These are phyloP conservation scores for Rhyacophila brunnea DNA, from an alignment of 1,140 invertebrate genomes.

Conservation along the genomic window DNA sequence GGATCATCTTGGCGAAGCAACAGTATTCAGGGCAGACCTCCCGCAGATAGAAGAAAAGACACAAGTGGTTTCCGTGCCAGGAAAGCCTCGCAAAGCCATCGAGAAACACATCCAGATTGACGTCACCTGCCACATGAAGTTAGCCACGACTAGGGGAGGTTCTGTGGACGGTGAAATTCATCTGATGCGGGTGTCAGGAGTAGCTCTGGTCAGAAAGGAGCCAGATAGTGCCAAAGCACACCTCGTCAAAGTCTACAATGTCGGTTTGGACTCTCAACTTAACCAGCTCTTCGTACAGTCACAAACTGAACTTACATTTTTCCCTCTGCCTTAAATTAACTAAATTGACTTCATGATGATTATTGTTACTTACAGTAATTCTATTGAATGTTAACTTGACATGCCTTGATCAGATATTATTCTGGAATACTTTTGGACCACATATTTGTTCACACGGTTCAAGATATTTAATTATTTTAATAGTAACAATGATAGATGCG, in stretches of 20 bases:
- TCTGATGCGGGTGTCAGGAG: slow-evolving; percentile 64
- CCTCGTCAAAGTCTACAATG: slow-evolving; percentile 60
- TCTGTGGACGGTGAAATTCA: slow-evolving; percentile 58
- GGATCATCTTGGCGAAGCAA: slow-evolving; percentile 60
- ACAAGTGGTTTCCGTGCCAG: slow-evolving; percentile 54
- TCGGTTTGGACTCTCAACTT: slow-evolving; percentile 66
- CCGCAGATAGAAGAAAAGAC: slow-evolving; percentile 63
- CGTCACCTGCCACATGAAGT: slow-evolving; percentile 62
- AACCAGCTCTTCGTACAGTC: slow-evolving; percentile 63
- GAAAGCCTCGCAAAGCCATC: slow-evolving; percentile 48
- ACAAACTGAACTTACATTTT: slow-evolving; percentile 62
- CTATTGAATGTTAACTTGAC: too few species aligned
- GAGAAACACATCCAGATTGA: slow-evolving; percentile 65
- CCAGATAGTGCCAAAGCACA: slow-evolving; percentile 51
- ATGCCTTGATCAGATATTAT: too few species aligned
- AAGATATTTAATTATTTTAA: too few species aligned
- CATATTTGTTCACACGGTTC: too few species aligned
- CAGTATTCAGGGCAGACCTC: slow-evolving; percentile 62
- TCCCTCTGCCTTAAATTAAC: slow-evolving; percentile 51
- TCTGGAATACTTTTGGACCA: too few species aligned
- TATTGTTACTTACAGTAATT: too few species aligned
- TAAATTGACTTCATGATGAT: neutral
- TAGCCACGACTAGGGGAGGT: slow-evolving; percentile 57
- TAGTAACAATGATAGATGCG: too few species aligned
- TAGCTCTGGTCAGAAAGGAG: slow-evolving; percentile 62